Conservation (phyloP, 2,113 vertebrate genomes). For the Coregonus clupeaformis region DNA sequence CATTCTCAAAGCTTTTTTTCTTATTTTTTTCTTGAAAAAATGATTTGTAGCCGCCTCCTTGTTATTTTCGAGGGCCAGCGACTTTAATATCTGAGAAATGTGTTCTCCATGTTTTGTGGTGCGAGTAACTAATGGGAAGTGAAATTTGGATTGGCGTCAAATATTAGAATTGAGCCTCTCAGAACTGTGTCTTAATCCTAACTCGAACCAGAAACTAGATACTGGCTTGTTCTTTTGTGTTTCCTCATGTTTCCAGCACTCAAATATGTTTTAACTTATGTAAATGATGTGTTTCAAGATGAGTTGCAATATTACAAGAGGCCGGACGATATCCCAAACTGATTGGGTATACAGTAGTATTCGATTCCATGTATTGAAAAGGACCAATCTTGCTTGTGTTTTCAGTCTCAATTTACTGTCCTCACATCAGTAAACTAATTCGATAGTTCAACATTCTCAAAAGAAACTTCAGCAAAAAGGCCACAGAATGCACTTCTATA, state of each 20-base stretch:
- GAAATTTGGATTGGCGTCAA: conserved; percentile 39
- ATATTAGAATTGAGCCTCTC: conserved; percentile 24
- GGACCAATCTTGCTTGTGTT: not conserved
- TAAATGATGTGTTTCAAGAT: conserved; percentile 9
- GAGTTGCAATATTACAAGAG: conserved; percentile 16
- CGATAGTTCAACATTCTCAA: not conserved
- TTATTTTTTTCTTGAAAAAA: conserved; percentile 24
- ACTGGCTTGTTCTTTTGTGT: conserved; percentile 21
- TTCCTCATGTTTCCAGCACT: conserved; percentile 25
- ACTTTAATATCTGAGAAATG: conserved; percentile 48
- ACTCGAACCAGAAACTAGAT: conserved; percentile 25
- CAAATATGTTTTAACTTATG: conserved; percentile 29
- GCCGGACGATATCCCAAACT: not conserved
- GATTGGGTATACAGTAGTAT: not conserved
- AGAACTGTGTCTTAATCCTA: conserved; percentile 13
- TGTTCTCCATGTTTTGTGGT: conserved; percentile 40
- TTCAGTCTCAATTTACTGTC: no score
- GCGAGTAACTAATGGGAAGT: conserved; percentile 33
- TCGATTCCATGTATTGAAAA: not conserved
- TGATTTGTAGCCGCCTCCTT: conserved; percentile 45
- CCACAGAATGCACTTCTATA: not conserved
- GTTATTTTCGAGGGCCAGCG: conserved; percentile 36
- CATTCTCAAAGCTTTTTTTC: conserved; percentile 6
- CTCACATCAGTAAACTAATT: not conserved
- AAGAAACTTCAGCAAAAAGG: not conserved